These are phyloP conservation scores for Beris morrisii DNA, from an alignment of 2,888 invertebrate genomes.

Conservation along the genomic window DNA sequence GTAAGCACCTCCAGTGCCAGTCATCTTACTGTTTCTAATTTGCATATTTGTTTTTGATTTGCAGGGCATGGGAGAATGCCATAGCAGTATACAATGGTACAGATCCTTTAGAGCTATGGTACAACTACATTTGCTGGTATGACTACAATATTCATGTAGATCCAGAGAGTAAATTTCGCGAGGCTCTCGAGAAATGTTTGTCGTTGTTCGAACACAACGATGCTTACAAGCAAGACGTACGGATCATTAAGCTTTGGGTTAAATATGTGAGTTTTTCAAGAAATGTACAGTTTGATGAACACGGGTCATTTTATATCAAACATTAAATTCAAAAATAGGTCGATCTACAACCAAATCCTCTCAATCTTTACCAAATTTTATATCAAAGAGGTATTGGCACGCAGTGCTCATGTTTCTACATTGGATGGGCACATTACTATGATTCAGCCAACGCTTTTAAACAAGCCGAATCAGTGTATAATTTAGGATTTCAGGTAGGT, in stretches of 20 bases:
- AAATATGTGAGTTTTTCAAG: conserved; percentile 75
- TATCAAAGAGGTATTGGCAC: conserved; percentile 79
- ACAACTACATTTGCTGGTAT: conserved; percentile 88
- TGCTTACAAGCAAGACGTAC: conserved; percentile 81
- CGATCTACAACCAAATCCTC: conserved; percentile 73
- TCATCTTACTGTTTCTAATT: background rate
- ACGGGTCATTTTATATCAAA: conserved; percentile 3
- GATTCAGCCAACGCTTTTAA: conserved; percentile 81
- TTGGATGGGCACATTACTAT: conserved; percentile 86
- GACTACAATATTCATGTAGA: conserved; percentile 75
- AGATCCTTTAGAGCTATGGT: conserved; percentile 89
- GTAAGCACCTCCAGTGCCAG: conserved; percentile 20
- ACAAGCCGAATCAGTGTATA: conserved; percentile 80
- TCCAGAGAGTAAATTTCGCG: conserved; percentile 89
- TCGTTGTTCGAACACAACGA: conserved; percentile 77
- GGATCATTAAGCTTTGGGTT: conserved; percentile 86
- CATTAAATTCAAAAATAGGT: conserved; percentile 59
- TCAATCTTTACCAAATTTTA: conserved; percentile 80
- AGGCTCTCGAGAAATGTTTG: conserved; percentile 82
- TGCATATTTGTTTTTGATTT: conserved; percentile 42
- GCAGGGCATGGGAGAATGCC: conserved; percentile 80
- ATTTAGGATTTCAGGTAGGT: conserved; percentile 67
- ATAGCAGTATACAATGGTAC: conserved; percentile 81
- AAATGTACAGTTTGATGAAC: background rate
- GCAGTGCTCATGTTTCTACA: conserved; percentile 81